phyloP scores from a whole-genome alignment of 2,797 vertebrate species.

The Pangasius krempfi region DNA sequence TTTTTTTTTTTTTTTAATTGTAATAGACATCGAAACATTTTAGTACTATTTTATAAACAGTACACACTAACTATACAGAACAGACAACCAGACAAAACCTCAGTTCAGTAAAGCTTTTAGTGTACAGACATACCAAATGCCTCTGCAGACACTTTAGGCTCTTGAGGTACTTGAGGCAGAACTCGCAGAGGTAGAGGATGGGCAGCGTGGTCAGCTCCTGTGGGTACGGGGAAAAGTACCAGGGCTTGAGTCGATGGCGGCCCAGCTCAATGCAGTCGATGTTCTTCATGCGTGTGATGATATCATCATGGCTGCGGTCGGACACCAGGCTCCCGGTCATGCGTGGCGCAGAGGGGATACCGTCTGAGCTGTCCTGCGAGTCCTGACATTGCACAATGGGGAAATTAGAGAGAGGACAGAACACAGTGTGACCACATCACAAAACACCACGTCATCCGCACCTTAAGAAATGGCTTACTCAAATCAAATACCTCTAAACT shows the following conservation, averaged over 20 bases:
- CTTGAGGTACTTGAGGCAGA: constrained; percentile 97
- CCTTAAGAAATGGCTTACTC: not conserved
- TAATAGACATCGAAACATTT: not conserved
- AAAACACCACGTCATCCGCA: not conserved
- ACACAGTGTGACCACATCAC: not conserved
- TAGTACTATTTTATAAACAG: not conserved
- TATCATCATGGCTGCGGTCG: constrained; percentile 94
- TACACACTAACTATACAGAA: not conserved
- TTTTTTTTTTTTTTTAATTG: not conserved
- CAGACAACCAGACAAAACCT: not conserved
- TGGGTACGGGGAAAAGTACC: constrained; percentile 97
- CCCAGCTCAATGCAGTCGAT: constrained; percentile 96
- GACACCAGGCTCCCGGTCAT: constrained; percentile 96
- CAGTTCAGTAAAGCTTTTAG: not conserved
- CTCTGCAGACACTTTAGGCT: constrained; percentile 97
- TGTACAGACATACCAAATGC: constrained; percentile 84
- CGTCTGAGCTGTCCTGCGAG: constrained; percentile 94
- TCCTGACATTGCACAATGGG: constrained; percentile 73
- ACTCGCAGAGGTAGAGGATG: constrained; percentile 97
- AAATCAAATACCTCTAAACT: not conserved
- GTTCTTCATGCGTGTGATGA: constrained; percentile 96
- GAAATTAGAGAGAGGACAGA: not conserved
- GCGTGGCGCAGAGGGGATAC: constrained; percentile 88
- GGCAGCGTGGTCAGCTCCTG: constrained; percentile 92
- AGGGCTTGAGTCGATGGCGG: constrained; percentile 92